Conservation (phyloP, 2,888 invertebrate species). For the Odontocerum albicorne region DNA sequence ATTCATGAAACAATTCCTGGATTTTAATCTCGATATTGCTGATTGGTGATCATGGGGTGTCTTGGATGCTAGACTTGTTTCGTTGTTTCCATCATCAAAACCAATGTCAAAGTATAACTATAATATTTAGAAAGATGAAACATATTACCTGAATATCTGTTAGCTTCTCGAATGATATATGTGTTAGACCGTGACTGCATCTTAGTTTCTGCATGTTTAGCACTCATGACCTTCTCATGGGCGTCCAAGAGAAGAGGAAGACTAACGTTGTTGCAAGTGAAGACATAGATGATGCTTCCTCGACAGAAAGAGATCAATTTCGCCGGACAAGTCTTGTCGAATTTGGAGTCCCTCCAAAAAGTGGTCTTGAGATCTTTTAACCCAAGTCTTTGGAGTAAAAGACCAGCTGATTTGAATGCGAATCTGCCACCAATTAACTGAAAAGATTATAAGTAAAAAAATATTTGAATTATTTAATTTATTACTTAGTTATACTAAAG, state of each 20-base stretch:
- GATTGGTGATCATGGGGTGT: no score
- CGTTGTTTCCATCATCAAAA: no score
- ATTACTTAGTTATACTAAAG: no score
- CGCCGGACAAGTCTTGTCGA: slow-evolving; percentile 52
- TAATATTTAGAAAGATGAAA: no score
- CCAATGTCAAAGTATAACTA: no score
- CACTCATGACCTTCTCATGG: slow-evolving; percentile 55
- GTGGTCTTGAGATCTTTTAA: slow-evolving; percentile 51
- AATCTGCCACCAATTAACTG: slow-evolving; percentile 54
- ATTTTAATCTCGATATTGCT: no score
- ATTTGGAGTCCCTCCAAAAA: slow-evolving; percentile 54
- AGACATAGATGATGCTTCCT: slow-evolving; percentile 47
- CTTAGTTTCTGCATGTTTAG: slow-evolving; percentile 51
- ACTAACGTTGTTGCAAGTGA: slow-evolving; percentile 56
- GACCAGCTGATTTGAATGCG: slow-evolving; percentile 54
- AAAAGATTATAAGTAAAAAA: slow-evolving; percentile 33
- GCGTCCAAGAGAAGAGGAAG: slow-evolving; percentile 57
- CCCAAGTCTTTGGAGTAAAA: slow-evolving; percentile 48
- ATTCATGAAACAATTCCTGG: no score
- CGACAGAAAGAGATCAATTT: slow-evolving; percentile 55
- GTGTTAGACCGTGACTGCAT: slow-evolving; percentile 55
- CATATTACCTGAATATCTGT: slow-evolving; percentile 51
- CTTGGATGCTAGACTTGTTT: no score
- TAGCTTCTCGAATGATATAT: slow-evolving; percentile 51
- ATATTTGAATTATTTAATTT: no score